Conservation (phyloP, 2,113 vertebrate species). For the Sporophila hypoxantha region DNA sequence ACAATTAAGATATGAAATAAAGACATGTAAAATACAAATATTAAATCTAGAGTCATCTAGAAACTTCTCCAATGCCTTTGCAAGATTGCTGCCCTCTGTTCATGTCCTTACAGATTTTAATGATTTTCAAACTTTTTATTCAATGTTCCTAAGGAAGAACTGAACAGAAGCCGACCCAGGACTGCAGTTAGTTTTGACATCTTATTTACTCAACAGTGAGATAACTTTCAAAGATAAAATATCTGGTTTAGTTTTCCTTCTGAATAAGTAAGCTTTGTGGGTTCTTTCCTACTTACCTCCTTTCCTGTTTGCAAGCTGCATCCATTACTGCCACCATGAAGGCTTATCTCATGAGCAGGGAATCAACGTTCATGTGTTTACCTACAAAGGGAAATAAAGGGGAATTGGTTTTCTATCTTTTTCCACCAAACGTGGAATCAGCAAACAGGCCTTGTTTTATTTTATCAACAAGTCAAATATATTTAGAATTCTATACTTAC, state of each 20-base stretch:
- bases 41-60: not conserved
- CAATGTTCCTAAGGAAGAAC: not conserved
- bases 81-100: not conserved
- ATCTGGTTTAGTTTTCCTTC: not conserved
- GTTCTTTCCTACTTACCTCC: not conserved
- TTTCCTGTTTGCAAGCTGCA: not conserved
- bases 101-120: not conserved
- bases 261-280: not conserved
- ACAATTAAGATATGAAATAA: not conserved
- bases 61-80: not conserved
- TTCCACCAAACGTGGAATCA: not conserved
- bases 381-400: not conserved
- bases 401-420: not conserved
- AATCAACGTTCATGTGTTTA: not conserved
- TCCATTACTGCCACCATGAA: not conserved
- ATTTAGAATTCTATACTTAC: not conserved
- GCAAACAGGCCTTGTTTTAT: not conserved
- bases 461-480: not conserved
- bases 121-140: not conserved
- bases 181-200: not conserved
- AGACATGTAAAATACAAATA: not conserved
- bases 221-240: conserved; percentile 2
- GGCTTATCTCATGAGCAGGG: not conserved
- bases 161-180: not conserved
- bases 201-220: not conserved